Percentiles rank a stretch among this genome's conserved stretches.
Conservation (phyloP, 2,113 vertebrate genomes). For the Rattus rattus region DNA sequence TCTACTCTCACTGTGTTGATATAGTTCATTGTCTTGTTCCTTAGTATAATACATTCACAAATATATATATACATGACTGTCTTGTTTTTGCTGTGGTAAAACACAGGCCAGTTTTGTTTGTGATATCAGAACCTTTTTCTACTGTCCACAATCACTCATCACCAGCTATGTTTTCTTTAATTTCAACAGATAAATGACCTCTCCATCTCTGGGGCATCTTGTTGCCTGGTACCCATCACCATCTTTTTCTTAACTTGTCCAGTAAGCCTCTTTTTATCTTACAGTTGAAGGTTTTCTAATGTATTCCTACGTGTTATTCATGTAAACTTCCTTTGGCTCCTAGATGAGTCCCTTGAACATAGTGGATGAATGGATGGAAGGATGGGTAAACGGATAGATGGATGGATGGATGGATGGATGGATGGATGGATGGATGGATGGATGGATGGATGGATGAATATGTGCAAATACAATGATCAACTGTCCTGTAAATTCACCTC, state of each 20-base stretch:
- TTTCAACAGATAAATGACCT: not conserved
- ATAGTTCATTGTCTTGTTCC: not conserved
- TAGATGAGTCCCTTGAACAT: not conserved
- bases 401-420: not conserved
- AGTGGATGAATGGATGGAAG: not conserved
- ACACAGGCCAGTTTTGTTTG: not conserved
- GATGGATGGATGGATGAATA: not conserved
- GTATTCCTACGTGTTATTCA: not conserved
- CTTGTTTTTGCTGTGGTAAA: not conserved
- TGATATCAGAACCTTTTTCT: not conserved
- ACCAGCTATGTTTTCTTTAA: not conserved
- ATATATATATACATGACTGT: not conserved
- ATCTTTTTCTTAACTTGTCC: not conserved
- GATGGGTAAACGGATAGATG: not conserved
- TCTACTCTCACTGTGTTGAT: not conserved
- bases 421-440: not conserved
- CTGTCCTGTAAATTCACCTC: not conserved
- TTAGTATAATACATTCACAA: conserved; percentile 16
- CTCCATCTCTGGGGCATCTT: not conserved
- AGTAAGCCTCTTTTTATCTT: not conserved
- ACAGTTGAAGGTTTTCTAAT: not conserved
- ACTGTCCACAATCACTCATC: rapidly evolving
- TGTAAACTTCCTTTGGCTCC: not conserved
- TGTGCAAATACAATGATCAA: not conserved
- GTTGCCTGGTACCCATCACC: not conserved